Base-by-base conservation (phyloP, 1,140 invertebrate genomes). In the Leptinotarsa undecemlineata region DNA sequence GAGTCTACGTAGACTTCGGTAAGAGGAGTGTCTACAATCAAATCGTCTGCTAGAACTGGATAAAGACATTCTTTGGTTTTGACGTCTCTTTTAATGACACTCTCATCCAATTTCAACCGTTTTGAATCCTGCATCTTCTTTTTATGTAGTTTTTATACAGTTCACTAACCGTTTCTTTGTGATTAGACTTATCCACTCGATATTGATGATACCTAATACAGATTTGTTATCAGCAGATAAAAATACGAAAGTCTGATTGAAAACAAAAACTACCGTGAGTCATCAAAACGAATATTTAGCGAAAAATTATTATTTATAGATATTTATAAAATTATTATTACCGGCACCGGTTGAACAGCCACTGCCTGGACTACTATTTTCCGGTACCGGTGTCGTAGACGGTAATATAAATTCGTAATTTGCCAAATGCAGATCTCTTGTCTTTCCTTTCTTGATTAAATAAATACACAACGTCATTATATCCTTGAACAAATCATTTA, bases 1-100 rank as follows among this genome's bases (percentile, higher is more conserved):
- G 85, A 83, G 33, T 87, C 91, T 6, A 90, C 85, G 79, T 89
- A 92, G 1, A 90, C 90, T 72, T 90, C 85, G 2, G 88, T 84
- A 4, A 90, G 83, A 0, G 87, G 84, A 42, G 89, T 83, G 5
- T 88, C 84, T 63, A 87, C 80, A 4, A 79, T 82, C 23, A 90
- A 85, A 48, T 91, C 87, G 74, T 87, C 82, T 5, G 87, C 77
- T 6, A 92, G 79, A 42, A 92, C 85, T 3, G 90, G 79, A 73
- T 77, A 77, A 17, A 83, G 47, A 21, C 68, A 64, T 21, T 67
- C 72, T 13, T 23, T 66, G 47, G n/a, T 6, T 61, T 57, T 63
- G 47, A 20, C 47, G 71, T 19, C 33, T 48, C 33, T 23, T 23
- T 26, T 60, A 11, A 26, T 21, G 20, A 64, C 48, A 72, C 60